phyloP scores from a whole-genome alignment of 2,888 invertebrate species.

The Timandra comae region DNA sequence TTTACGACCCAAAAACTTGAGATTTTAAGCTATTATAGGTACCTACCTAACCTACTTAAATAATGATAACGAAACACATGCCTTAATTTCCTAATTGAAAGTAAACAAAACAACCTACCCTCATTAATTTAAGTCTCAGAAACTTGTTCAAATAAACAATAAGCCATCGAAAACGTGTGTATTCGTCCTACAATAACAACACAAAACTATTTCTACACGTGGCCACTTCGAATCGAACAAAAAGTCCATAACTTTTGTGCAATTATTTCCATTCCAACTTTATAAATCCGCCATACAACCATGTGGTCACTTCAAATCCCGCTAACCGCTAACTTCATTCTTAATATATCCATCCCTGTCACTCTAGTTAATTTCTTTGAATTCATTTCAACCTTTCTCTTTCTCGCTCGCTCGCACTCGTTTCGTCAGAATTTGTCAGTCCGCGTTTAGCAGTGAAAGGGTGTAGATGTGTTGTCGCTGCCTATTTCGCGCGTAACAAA shows the following conservation, averaged over 20 bases:
- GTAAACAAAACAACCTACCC: too few relatives aligned
- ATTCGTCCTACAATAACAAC: too few relatives aligned
- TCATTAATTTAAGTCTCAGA: too few relatives aligned
- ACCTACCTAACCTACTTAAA: too few relatives aligned
- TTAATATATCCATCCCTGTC: constrained; percentile 37
- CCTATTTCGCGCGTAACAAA: constrained; percentile 38
- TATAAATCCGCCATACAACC: constrained; percentile 54
- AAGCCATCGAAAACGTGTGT: too few relatives aligned
- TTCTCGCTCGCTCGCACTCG: constrained; percentile 52
- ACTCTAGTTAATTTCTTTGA: constrained; percentile 24
- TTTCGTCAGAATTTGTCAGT: constrained; percentile 39
- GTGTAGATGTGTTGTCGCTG: constrained; percentile 29
- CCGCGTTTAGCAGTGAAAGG: constrained; percentile 29
- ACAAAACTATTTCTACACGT: too few relatives aligned
- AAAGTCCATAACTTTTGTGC: constrained; percentile 65
- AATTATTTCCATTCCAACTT: constrained; percentile 51
- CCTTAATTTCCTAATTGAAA: too few relatives aligned
- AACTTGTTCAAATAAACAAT: too few relatives aligned
- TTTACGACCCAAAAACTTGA: too few relatives aligned
- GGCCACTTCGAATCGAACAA: constrained; percentile 46
- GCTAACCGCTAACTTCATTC: constrained; percentile 61
- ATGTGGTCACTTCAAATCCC: constrained; percentile 69
- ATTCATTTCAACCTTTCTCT: constrained; percentile 33
- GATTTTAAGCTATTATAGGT: too few relatives aligned
- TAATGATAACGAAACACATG: too few relatives aligned